phyloP scores from a whole-genome alignment of 2,113 vertebrate species.

The Lepus americanus region DNA sequence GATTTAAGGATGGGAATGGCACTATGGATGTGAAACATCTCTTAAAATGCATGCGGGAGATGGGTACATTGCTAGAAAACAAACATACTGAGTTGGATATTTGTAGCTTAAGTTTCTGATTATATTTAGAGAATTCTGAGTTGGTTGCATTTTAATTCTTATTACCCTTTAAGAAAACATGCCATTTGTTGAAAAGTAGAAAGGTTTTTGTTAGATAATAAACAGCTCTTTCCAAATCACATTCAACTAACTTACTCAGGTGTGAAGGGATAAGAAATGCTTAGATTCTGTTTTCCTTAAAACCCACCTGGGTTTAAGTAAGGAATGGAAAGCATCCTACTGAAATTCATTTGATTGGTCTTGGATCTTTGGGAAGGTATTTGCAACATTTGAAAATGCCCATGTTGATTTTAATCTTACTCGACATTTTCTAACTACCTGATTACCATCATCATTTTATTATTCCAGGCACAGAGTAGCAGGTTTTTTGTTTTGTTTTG shows the following conservation, averaged over 20 bases:
- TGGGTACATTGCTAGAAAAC: not conserved
- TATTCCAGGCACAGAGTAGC: not conserved
- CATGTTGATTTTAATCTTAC: not conserved
- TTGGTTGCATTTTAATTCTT: slow-evolving; percentile 51
- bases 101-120: slow-evolving; percentile 38
- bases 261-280: slow-evolving; percentile 3
- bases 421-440: slow-evolving; percentile 1
- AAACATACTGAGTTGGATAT: not conserved
- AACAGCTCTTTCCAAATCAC: slow-evolving; percentile 14
- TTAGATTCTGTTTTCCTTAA: slow-evolving; percentile 60
- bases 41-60: not conserved
- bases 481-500: not conserved
- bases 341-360: slow-evolving; percentile 7
- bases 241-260: not conserved
- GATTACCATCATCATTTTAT: not conserved
- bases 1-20: slow-evolving; percentile 15
- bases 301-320: slow-evolving; percentile 39
- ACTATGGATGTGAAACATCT: not conserved
- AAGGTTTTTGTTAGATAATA: slow-evolving; percentile 4
- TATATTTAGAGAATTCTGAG: slow-evolving; percentile 12
- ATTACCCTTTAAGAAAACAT: not conserved
- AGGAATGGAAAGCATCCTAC: slow-evolving; percentile 19
- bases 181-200: slow-evolving; percentile 1
- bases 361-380: not conserved
- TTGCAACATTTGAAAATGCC: slow-evolving; percentile 45